Conservation (phyloP, 2,113 vertebrate genomes). For the Morone saxatilis region DNA sequence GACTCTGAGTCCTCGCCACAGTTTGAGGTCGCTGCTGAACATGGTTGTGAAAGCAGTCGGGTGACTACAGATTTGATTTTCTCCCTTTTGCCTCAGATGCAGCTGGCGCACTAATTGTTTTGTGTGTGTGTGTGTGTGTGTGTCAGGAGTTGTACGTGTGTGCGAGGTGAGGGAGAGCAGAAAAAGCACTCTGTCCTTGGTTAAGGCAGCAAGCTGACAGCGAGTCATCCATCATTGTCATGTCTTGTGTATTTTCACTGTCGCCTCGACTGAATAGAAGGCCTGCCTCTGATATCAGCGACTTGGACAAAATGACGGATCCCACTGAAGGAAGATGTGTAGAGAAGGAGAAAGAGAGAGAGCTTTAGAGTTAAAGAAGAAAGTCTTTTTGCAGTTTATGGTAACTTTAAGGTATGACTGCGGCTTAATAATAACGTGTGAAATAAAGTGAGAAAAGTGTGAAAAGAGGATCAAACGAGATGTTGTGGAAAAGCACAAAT, state of each 20-base stretch:
- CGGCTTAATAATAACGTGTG: not conserved
- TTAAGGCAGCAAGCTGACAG: conserved; percentile 66
- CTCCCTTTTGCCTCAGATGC: conserved; percentile 45
- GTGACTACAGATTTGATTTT: conserved; percentile 64
- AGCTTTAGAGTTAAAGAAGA: not conserved
- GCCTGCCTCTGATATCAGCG: conserved; percentile 40
- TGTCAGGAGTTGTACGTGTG: not conserved
- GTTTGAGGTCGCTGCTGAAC: conserved; percentile 63
- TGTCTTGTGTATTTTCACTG: conserved; percentile 50
- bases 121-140: not conserved
- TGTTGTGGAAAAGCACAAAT: not conserved
- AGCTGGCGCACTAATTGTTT: conserved; percentile 62
- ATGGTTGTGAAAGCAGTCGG: conserved; percentile 39
- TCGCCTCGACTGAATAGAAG: conserved; percentile 48
- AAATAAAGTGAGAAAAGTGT: not conserved
- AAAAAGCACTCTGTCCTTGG: conserved; percentile 60
- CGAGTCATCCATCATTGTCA: conserved; percentile 74
- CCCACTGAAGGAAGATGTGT: not conserved
- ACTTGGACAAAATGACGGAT: conserved; percentile 1
- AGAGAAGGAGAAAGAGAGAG: not conserved
- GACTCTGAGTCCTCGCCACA: conserved; percentile 2
- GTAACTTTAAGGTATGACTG: not conserved
- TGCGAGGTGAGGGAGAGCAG: not conserved
- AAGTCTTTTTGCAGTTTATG: not conserved
- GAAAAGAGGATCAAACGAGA: not conserved